phyloP scores from a whole-genome alignment of 2,888 invertebrate species.

The Spodoptera littoralis region DNA sequence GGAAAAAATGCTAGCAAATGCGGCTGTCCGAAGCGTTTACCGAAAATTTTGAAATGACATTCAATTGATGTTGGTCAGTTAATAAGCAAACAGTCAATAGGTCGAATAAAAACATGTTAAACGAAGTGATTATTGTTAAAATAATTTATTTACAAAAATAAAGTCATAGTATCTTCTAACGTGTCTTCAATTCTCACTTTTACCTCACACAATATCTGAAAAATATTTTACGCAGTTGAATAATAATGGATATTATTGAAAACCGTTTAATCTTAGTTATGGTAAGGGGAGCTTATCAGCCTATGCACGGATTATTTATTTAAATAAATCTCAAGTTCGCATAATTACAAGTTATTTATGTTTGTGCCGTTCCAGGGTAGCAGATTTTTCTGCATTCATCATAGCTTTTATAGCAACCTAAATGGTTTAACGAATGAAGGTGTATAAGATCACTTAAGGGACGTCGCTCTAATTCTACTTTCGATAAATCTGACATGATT shows the following conservation, averaged over 20 bases:
- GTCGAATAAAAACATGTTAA: slow-evolving; percentile 46
- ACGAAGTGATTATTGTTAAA: slow-evolving; percentile 39
- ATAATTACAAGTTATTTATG: background rate
- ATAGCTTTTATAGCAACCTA: slow-evolving; percentile 2
- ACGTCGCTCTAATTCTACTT: slow-evolving; percentile 1
- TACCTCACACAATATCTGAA: slow-evolving; percentile 41
- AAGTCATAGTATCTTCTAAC: slow-evolving; percentile 24
- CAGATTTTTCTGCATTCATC: slow-evolving; percentile 15
- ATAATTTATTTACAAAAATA: slow-evolving; percentile 31
- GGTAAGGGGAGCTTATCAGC: background rate
- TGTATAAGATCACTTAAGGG: background rate
- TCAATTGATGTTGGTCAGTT: slow-evolving; percentile 56
- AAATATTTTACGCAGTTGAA: slow-evolving; percentile 29
- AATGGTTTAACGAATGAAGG: background rate
- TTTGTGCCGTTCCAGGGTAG: background rate
- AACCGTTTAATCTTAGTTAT: background rate
- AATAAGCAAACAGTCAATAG: slow-evolving; percentile 20
- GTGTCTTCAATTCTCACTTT: slow-evolving; percentile 25
- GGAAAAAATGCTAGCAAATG: slow-evolving; percentile 45
- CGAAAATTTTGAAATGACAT: slow-evolving; percentile 8
- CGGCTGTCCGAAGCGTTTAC: slow-evolving; percentile 24
- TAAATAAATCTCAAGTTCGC: background rate
- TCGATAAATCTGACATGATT: slow-evolving; percentile 32
- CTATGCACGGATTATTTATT: background rate
- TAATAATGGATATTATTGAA: slow-evolving; percentile 8